A percentile compares a stretch with the other conserved stretches of the same genome.
Conservation (phyloP, 37 sponge, comb jelly and placozoan genomes). For the Beroe forskalii region DNA sequence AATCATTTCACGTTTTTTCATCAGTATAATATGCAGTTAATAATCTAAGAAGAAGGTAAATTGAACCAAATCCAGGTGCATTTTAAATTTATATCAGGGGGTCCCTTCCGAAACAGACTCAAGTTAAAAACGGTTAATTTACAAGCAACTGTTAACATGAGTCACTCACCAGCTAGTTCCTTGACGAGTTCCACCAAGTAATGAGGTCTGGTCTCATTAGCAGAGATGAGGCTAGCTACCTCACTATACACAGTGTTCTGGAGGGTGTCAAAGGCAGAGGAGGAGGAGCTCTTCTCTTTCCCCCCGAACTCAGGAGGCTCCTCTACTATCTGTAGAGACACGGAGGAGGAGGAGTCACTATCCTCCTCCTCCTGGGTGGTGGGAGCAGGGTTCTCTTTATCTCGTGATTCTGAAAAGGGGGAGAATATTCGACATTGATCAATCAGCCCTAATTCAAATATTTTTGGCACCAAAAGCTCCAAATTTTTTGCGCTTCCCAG, state of each 20-base stretch:
- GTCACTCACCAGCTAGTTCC: not conserved
- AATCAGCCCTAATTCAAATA: no score
- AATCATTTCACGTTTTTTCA: no score
- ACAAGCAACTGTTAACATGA: no score
- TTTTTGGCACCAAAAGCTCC: no score
- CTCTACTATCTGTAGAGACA: slow-evolving; percentile 34
- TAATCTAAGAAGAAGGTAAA: no score
- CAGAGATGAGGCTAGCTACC: slow-evolving; percentile 31
- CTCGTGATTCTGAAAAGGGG: not conserved
- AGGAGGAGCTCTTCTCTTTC: not conserved
- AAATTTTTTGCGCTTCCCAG: no score
- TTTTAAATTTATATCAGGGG: no score
- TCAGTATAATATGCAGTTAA: no score
- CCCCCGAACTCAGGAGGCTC: not conserved
- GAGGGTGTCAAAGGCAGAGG: not conserved
- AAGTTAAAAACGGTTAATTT: no score
- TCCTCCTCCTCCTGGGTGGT: not conserved
- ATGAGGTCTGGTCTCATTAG: slow-evolving; percentile 16
- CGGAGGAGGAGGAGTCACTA: slow-evolving; percentile 9
- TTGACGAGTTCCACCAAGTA: slow-evolving; percentile 17
- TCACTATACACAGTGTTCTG: slow-evolving; percentile 47
- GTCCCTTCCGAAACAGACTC: no score
- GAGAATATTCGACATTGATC: no score
- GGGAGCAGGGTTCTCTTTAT: not conserved
- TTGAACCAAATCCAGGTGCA: no score